Conservation (phyloP, 2,888 invertebrate species). For the Megamerina dolium region DNA sequence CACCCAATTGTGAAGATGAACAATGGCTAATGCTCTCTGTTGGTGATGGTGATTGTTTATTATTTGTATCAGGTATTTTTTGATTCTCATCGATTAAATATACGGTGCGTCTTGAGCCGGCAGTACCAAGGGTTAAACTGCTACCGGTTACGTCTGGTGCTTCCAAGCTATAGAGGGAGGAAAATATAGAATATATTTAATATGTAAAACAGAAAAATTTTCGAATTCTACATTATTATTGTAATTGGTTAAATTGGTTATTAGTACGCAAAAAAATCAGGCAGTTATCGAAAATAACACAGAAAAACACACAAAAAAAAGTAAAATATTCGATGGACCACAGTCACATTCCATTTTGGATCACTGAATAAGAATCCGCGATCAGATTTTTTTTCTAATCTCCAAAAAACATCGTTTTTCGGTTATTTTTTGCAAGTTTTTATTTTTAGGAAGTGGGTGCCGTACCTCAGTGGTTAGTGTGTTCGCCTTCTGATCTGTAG, state of each 20-base stretch:
- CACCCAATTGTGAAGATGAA: constrained; percentile 12
- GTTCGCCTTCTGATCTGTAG: no score
- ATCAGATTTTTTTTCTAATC: no score
- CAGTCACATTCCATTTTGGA: no score
- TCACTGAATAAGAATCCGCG: no score
- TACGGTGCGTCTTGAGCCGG: constrained; percentile 77
- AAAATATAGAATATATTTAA: constrained; percentile 5
- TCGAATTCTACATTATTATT: background rate
- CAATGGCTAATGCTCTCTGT: constrained; percentile 2
- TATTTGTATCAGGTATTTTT: constrained; percentile 50
- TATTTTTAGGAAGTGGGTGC: no score
- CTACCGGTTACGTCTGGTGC: constrained; percentile 51
- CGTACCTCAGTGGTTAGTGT: no score
- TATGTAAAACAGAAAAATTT: constrained; percentile 1
- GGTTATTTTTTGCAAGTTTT: no score
- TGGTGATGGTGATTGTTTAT: constrained; percentile 17
- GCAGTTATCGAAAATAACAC: no score
- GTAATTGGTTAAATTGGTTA: background rate
- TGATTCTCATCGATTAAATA: constrained; percentile 68
- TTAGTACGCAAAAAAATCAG: no score
- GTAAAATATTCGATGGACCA: no score
- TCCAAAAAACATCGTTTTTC: no score
- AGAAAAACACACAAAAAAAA: no score
- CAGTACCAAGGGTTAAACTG: constrained; percentile 65
- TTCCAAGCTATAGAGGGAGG: constrained; percentile 36